A percentile compares a stretch with the other conserved stretches of the same genome.
These are phyloP conservation scores for Mesaphorura yosii DNA, from an alignment of 1,140 invertebrate genomes.

Conservation along the genomic window DNA sequence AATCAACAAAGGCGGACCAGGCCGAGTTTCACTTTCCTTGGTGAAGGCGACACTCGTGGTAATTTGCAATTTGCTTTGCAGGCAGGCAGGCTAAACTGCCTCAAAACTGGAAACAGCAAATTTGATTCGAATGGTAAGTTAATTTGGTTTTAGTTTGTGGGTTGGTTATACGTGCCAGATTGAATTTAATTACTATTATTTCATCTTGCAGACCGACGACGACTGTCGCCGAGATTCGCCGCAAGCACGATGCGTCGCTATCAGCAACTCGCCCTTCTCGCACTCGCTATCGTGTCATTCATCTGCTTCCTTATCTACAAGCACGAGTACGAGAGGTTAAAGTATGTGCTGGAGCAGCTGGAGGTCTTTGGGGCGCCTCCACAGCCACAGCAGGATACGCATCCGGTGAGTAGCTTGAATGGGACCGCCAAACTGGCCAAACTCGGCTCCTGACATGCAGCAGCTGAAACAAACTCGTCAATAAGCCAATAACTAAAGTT, in stretches of 20 bases:
- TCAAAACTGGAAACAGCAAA: too few relatives aligned
- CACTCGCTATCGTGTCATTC: conserved; percentile 52
- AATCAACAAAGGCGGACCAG: too few relatives aligned
- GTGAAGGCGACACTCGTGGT: too few relatives aligned
- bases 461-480: not conserved
- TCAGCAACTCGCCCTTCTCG: conserved; percentile 53
- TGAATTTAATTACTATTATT: too few relatives aligned
- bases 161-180: too few relatives aligned
- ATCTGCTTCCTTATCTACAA: conserved; percentile 59
- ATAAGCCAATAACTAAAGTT: not conserved
- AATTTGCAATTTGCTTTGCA: too few relatives aligned
- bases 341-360: conserved; percentile 61
- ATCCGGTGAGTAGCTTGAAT: not conserved
- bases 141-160: too few relatives aligned
- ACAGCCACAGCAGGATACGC: not conserved
- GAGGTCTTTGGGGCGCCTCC: conserved; percentile 52
- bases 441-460: not conserved
- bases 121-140: too few relatives aligned
- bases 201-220: too few relatives aligned
- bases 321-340: conserved; percentile 60
- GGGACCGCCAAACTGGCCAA: not conserved
- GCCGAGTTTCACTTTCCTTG: too few relatives aligned
- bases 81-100: too few relatives aligned
- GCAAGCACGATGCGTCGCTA: conserved; percentile 54
- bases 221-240: too few relatives aligned